Conservation (phyloP, 2,113 vertebrate genomes). For the Myrmecobius fasciatus region DNA sequence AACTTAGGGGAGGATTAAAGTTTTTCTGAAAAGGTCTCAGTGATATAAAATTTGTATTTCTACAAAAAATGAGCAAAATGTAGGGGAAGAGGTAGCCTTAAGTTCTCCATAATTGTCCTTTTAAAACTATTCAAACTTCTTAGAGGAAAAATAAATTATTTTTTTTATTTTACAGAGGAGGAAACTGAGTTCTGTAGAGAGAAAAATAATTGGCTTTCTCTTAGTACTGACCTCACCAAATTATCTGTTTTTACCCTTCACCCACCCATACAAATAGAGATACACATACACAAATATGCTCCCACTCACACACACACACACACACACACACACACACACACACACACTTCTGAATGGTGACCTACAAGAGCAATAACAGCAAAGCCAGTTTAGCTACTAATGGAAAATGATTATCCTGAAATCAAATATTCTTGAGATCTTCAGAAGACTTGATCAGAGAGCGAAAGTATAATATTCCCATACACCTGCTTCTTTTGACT, state of each 20-base stretch:
- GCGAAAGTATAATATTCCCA: constrained; percentile 2
- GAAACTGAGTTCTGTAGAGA: too few relatives aligned
- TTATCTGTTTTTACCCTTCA: not conserved
- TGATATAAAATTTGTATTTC: not conserved
- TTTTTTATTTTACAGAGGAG: not conserved
- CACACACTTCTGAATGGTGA: not conserved
- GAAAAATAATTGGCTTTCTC: not conserved
- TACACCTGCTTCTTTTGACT: not conserved
- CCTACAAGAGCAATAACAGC: not conserved
- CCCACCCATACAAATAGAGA: not conserved
- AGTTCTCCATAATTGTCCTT: not conserved
- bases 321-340: too few relatives aligned
- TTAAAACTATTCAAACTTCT: constrained; percentile 6
- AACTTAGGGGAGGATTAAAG: not conserved
- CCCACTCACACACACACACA: not conserved
- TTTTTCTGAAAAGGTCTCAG: not conserved
- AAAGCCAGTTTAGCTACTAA: constrained; percentile 24
- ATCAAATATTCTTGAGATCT: constrained; percentile 22
- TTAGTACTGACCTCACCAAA: not conserved
- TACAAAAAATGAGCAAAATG: not conserved
- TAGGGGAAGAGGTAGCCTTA: not conserved
- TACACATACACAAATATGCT: not conserved
- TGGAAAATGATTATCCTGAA: not conserved
- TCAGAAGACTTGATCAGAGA: constrained; percentile 8
- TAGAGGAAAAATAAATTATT: not conserved